Evolutionary conservation across 2,888 invertebrate species (phyloP).

Genomic region (Fabriciana adippe): DNA sequence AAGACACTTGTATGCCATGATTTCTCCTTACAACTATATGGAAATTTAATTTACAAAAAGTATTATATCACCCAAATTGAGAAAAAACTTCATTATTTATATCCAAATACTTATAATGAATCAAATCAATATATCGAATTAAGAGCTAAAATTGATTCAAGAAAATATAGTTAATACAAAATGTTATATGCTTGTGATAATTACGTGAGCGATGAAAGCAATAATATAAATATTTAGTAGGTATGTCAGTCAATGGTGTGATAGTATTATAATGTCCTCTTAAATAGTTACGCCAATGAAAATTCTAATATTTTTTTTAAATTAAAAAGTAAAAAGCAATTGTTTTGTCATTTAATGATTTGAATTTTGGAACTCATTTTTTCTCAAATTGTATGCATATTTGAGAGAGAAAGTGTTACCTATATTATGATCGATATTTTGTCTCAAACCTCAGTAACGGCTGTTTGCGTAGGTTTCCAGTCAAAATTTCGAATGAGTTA

Average conservation of each 20-base stretch:
- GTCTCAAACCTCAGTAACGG: slow-evolving; percentile 22
- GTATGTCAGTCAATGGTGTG: too few relatives aligned
- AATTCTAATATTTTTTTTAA: neutral
- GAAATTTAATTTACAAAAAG: slow-evolving; percentile 17
- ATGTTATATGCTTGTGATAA: too few relatives aligned
- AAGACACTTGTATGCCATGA: slow-evolving; percentile 40
- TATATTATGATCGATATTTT: slow-evolving; percentile 21
- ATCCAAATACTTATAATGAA: too few relatives aligned
- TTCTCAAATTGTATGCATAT: slow-evolving; percentile 27
- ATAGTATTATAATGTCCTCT: too few relatives aligned
- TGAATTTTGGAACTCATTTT: slow-evolving; percentile 2
- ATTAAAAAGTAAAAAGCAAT: neutral
- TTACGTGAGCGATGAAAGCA: too few relatives aligned
- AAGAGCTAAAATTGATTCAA: too few relatives aligned
- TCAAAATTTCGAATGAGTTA: slow-evolving; percentile 26
- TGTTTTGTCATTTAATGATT: neutral
- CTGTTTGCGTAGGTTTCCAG: slow-evolving; percentile 19
- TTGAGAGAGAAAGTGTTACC: slow-evolving; percentile 11
- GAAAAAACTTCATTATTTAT: slow-evolving; percentile 19
- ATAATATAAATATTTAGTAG: too few relatives aligned
- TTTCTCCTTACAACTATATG: slow-evolving; percentile 27
- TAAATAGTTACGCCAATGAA: too few relatives aligned
- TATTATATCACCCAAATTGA: slow-evolving; percentile 26
- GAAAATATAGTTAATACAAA: too few relatives aligned
- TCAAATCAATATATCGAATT: too few relatives aligned